Base-by-base conservation (phyloP, 2,888 invertebrate species). In the Melanostoma mellinum region DNA sequence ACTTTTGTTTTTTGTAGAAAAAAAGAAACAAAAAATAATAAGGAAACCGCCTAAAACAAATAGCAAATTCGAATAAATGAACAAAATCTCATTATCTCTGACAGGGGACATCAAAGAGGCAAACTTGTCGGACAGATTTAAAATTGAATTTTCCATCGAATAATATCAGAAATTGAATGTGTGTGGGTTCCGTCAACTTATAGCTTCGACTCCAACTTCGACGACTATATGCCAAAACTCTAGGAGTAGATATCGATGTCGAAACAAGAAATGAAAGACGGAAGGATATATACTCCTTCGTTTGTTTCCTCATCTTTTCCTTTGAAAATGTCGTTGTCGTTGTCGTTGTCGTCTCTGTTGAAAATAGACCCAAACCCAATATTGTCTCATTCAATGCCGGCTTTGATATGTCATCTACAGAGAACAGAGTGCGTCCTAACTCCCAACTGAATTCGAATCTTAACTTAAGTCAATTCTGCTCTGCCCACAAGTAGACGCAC, bases 31-130 rank as follows among this genome's bases (percentile, higher is more conserved):
- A n/a, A 36, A 65, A 33, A 65, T 53, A 53, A 38, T 53, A 69
- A 69, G 1, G 4, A 50, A 42, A 71, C 50, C 3, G 40, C 52
- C 60, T 6, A 6, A 56, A 74, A 58, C 35, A 67, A 67, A 56
- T 65, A 38, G n/a, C 30, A 71, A 82, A 78, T 78, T 58, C 35
- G 78, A 69, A 56, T 50, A 71, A 84, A 84, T 75, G 65, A 84
- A 71, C 71, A 44, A 84, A 84, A 84, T 84, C 84, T 79, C 79
- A 84, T 84, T 84, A 84, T 78, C 79, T 60, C 75, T 74, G 84
- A 58, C 84, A 79, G 53, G 71, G 84, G 79, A 84, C 84, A 71
- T 84, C 78, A 84, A 84, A 84, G 75, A 79, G 68, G 79, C 79
- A 74, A 79, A 84, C 79, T 84, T 74, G 79, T 69, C 60, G 74